phyloP scores from a whole-genome alignment of 2,113 vertebrate genomes.

The Chaenocephalus aceratus region DNA sequence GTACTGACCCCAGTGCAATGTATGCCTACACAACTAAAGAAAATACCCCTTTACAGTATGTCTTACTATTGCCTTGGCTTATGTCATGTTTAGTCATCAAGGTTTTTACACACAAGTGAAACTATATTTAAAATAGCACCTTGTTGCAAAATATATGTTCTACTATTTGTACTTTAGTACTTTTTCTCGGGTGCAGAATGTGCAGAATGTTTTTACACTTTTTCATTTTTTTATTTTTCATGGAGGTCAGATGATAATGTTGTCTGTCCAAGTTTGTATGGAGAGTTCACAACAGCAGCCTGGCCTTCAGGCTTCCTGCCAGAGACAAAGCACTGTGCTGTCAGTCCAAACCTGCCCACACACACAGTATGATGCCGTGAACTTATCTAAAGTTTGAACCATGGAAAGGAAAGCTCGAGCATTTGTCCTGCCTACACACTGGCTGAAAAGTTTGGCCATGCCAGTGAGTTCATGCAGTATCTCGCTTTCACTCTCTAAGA shows the following conservation, averaged over 20 bases:
- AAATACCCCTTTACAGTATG: background rate
- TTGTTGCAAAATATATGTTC: background rate
- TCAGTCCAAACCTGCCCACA: constrained; percentile 69
- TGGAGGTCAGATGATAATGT: constrained; percentile 47
- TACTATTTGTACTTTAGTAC: background rate
- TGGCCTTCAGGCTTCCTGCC: constrained; percentile 61
- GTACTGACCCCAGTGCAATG: background rate
- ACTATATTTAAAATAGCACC: background rate
- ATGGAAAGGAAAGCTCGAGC: constrained; percentile 45
- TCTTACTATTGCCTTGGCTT: constrained; percentile 4
- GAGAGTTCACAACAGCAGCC: constrained; percentile 42
- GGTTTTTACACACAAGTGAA: no score
- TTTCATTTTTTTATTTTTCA: background rate
- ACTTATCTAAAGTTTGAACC: constrained; percentile 54
- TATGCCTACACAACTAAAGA: background rate
- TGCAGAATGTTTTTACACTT: constrained; percentile 14
- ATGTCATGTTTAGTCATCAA: background rate
- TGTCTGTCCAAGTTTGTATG: constrained; percentile 42
- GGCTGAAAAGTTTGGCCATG: constrained; percentile 47
- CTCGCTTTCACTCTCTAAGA: constrained; percentile 2
- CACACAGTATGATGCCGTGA: constrained; percentile 50
- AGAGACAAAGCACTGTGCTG: constrained; percentile 56
- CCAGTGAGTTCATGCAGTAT: constrained; percentile 23
- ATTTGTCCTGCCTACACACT: constrained; percentile 55
- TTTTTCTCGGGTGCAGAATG: background rate